Evolutionary conservation across 92 coral and sea anemone genomes (phyloP).

Genomic region (Parazoanthus atlanticus): DNA sequence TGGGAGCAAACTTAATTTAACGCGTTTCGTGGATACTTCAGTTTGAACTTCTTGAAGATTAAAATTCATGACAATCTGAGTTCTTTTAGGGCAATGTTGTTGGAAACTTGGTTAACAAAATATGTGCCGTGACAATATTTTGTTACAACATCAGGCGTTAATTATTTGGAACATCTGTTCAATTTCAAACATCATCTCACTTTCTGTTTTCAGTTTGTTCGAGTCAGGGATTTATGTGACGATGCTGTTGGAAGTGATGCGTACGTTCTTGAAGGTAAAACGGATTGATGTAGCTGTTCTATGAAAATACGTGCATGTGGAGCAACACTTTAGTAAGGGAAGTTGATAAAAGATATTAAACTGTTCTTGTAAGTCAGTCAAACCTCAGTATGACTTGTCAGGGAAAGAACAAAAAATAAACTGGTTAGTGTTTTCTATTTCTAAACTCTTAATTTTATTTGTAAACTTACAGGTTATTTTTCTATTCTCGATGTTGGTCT

Average conservation of each 20-base stretch:
- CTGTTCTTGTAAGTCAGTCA: not conserved
- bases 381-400: not conserved
- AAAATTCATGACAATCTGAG: too few relatives aligned
- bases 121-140: not conserved
- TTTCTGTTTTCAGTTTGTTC: constrained; percentile 23
- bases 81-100: too few relatives aligned
- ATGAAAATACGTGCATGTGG: not conserved
- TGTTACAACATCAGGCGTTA: not conserved
- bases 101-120: too few relatives aligned
- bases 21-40: too few relatives aligned
- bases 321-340: too few relatives aligned
- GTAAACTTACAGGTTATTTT: constrained; percentile 18
- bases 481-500: constrained; percentile 18
- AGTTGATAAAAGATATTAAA: not conserved
- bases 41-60: too few relatives aligned
- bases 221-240: constrained; percentile 42
- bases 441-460: not conserved
- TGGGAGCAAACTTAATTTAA: too few relatives aligned
- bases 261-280: constrained; percentile 29
- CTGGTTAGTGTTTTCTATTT: not conserved
- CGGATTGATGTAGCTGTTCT: not conserved
- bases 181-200: not conserved
- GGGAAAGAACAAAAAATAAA: not conserved
- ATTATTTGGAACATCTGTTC: not conserved
- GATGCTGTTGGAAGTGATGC: constrained; percentile 39